phyloP scores from a whole-genome alignment of 1,140 invertebrate genomes.

The Wiebesia pumilae region DNA sequence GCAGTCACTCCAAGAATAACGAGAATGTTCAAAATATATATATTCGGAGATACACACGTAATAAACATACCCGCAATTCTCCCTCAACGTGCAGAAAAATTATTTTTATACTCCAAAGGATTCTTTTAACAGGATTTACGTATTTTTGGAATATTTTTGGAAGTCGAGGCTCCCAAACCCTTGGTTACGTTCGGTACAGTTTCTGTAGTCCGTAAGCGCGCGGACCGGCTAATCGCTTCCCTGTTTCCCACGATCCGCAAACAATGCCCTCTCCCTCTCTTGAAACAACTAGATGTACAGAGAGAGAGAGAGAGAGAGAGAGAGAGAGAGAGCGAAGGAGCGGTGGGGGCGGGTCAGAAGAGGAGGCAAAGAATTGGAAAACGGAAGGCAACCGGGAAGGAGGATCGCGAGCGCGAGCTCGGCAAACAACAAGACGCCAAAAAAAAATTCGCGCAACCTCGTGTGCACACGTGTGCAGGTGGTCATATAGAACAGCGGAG shows the following conservation, averaged over 20 bases:
- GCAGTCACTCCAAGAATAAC: background rate
- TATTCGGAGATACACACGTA: no score
- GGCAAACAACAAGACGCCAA: background rate
- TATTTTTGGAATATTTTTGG: background rate
- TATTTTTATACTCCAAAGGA: no score
- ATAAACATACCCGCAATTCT: background rate
- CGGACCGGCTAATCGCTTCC: slow-evolving; percentile 55
- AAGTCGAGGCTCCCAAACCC: background rate
- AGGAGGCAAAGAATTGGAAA: background rate
- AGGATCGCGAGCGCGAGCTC: background rate
- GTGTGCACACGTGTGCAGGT: background rate
- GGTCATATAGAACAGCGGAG: background rate
- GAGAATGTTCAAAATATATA: background rate
- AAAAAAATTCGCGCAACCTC: background rate
- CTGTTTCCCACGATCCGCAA: slow-evolving; percentile 60
- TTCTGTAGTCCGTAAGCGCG: slow-evolving; percentile 10
- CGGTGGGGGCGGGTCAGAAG: no score
- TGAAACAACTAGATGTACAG: background rate
- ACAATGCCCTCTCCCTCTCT: slow-evolving; percentile 56
- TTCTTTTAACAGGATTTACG: no score
- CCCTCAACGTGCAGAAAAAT: no score
- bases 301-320: background rate
- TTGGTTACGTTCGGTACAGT: background rate
- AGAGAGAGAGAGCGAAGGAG: no score
- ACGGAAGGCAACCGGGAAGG: background rate